Base-by-base conservation (phyloP, 2,113 vertebrate genomes). In the Butastur rufipennis region DNA sequence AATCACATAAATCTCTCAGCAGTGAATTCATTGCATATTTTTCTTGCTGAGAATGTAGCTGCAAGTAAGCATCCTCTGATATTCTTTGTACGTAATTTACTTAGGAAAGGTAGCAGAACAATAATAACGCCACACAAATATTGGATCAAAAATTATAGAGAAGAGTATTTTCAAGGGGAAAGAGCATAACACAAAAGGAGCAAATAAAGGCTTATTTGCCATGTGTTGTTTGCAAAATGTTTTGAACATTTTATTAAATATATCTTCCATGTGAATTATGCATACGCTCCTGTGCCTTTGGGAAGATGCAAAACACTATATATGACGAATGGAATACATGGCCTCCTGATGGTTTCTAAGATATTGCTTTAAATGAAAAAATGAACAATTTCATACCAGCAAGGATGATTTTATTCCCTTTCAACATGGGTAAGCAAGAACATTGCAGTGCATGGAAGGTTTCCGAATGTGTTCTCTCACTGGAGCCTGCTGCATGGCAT, bases 241-340 rank as follows among this genome's bases (percentile, higher is more conserved):
- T 96, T 88, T 75, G 55, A 80, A 73, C 43, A 10, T 88, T 90
- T 90, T 86, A 84, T 91, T 88, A 58, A 88, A 26, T 94, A 50
- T 88, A 75, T 96, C 38, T 85, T 93, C 47, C 32, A 11, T 26
- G 31, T 95, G 94, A 93, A 95, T 94, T 94, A 97, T 92, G 58
- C 53, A 93, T 90, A 36, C 6, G 29, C 38, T 59, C 52, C 52
- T 48, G 56, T 81, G 75, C 87, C 79, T 89, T 85, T 74, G 77
- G 92, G 73, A 95, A 96, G 81, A 77, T 81, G 75, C 61, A 94
- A 72, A 84, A 36, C 16, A 27, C 70, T 74, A 4, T 73, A 66
- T 73, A 50, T 53, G 67, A 93, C 0, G 1, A 96, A 80, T 88
- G 31, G 67, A 86, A 95, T 87, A 43, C 52, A 27, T 48, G 88